These are phyloP conservation scores for Porites lobata DNA, from an alignment of 92 coral and sea anemone species.

Conservation along the genomic window DNA sequence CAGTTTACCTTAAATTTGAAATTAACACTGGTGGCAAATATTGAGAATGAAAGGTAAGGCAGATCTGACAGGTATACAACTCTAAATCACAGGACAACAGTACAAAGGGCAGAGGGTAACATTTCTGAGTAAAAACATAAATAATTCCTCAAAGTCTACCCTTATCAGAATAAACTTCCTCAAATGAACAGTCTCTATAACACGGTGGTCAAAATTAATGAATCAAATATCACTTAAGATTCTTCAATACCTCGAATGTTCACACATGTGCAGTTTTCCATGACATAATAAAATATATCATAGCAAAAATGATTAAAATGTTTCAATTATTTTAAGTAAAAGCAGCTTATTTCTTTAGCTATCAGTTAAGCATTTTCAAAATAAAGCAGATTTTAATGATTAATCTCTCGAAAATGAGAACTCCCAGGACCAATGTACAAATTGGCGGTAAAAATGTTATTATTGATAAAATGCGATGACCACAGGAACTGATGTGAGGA, in stretches of 20 bases:
- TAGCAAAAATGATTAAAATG: no score
- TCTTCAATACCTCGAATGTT: background rate
- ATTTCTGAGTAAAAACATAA: background rate
- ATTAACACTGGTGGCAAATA: no score
- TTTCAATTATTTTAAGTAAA: background rate
- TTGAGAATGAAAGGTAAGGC: no score
- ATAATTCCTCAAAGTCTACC: background rate
- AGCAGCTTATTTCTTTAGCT: slow-evolving; percentile 9
- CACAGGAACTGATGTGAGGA: background rate
- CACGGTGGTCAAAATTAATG: background rate
- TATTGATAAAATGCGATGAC: background rate
- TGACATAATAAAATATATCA: background rate
- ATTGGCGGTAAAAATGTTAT: slow-evolving; percentile 16
- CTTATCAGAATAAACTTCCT: background rate
- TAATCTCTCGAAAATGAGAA: slow-evolving; percentile 47
- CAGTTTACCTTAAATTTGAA: no score
- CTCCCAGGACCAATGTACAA: slow-evolving; percentile 28
- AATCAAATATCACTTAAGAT: background rate
- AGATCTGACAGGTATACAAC: background rate
- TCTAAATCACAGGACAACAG: background rate
- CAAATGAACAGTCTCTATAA: slow-evolving; percentile 24
- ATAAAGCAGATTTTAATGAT: slow-evolving; percentile 31
- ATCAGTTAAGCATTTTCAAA: slow-evolving; percentile 13
- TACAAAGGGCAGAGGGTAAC: background rate
- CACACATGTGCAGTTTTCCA: background rate